Evolutionary conservation across 2,888 invertebrate species (phyloP), one percentile per base, ranked within the genome.

Genomic region (Hypomecis punctinalis): DNA sequence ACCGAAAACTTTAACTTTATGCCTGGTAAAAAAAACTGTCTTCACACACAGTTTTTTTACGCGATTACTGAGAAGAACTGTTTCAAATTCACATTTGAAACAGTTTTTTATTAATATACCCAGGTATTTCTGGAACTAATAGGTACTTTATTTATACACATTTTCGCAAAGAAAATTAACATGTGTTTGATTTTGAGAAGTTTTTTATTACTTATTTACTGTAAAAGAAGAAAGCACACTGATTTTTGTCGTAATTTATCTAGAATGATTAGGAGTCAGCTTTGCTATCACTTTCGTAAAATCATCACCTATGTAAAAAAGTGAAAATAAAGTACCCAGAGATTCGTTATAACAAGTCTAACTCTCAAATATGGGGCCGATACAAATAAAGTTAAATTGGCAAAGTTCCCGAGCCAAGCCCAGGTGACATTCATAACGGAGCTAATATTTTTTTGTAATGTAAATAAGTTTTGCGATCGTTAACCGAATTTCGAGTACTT

Each of bases 371-470:
- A 90, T 89, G 83, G 80, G 76, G 71, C 70, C 81, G 86, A 88
- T 86, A 89, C 84, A 90, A 89, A 89, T 90, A 90, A 92, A 92
- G 91, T 92, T 92, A 92, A 92, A 92, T 92, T 92, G 90, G 88
- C 81, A 91, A 92, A 92, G 92, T 92, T 92, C 74, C 13, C 7
- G 45, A 11, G 37, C 67, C 68, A 59, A 57, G 60, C 66, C 85
- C 87, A 85, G 86, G 87, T 88, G 87, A 87, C 83, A 83, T 82
- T 83, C 78, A 85, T 86, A 84, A 82, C 78, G 79, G 81, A 76
- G 80, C 81, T 81, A 84, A 81, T 81, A 79, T 76, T 82, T 86
- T 63, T 83, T 83, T 74, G 76, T 73, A 77, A 76, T 79, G 80
- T 78, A 85, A 85, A 85, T 87, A 86, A 82, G 79, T 81, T 84